Evolutionary conservation across 2,113 vertebrate genomes (phyloP), one percentile per base, ranked within the genome.

Genomic region (Heliornis fulica): DNA sequence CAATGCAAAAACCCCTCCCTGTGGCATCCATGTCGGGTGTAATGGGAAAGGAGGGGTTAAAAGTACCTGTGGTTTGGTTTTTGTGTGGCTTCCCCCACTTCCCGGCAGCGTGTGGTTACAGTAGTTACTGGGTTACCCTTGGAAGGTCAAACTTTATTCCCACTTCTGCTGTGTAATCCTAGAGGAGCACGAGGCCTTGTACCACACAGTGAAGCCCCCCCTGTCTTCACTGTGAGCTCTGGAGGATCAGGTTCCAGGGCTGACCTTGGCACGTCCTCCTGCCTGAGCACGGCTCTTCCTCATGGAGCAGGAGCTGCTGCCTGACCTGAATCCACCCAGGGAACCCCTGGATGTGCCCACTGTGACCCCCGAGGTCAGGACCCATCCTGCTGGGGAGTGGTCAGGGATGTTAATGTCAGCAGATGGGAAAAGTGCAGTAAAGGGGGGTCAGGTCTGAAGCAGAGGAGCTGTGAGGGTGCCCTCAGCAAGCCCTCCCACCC

Each of bases 281-380:
- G n/a, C 51, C 38, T 1, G 17, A 45, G 57, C 7, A 10, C 25
- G 57, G 34, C 5, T 45, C 34, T 17, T 36, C 38, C 16, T 1
- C 0, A 1, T 3, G 53, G 66, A 48, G 56, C 11, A 2, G 13
- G 43, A 50, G 11, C 45, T 4, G 0, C 41, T 5, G 32, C 63
- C 76, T 2, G 9, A 6, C 1, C 41, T 9, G 13, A 22, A 61
- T 16, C 46, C 54, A 2, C 1, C 0, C 10, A 1, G 2, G 4
- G 46, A 23, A 61, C 21, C 34, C 48, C 15, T 3, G 12, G 43
- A 2, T 4, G 31, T n/a, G 1, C 22, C 18, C 51, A 13, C 36
- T 51, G 10, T 2, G n/a, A n/a, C n/a, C 4, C 8, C 46, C 18
- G 3, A 8, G 29, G 22, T 10, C 26, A 1, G 5, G 60, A 53